These are phyloP conservation scores for Crotalus tigris DNA, from an alignment of 2,113 vertebrate genomes.

Conservation along the genomic window DNA sequence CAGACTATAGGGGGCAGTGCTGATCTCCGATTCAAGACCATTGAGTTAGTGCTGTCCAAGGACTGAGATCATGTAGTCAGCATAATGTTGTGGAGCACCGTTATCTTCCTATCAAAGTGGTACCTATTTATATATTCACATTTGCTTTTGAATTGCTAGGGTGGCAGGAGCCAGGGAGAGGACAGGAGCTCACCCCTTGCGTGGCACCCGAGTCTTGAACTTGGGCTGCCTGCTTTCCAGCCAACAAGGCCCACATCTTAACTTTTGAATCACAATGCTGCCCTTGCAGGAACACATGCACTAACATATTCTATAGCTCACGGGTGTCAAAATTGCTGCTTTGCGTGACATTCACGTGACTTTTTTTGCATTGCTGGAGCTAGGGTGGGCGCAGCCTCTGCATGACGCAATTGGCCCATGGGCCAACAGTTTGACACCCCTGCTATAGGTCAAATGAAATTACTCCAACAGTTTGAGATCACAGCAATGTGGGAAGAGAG, in stretches of 20 bases:
- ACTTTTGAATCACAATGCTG: neutral
- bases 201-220: neutral
- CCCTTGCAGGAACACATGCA: neutral
- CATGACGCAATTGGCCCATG: too few relatives aligned
- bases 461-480: neutral
- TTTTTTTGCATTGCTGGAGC: too few relatives aligned
- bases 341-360: too few relatives aligned
- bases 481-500: neutral
- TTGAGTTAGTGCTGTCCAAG: neutral
- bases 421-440: too few relatives aligned
- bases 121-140: neutral
- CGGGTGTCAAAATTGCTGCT: too few relatives aligned
- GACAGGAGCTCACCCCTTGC: neutral
- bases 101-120: neutral
- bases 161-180: neutral
- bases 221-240: neutral
- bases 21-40: neutral
- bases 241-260: neutral
- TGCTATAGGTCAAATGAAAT: neutral
- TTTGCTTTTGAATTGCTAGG: neutral
- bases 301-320: neutral
- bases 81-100: neutral
- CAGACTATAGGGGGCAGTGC: neutral
- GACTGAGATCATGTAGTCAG: neutral
- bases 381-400: too few relatives aligned